Evolutionary conservation across 2,888 invertebrate species (phyloP), one percentile per base, ranked within the genome.

Genomic region (Campoplex capitator): DNA sequence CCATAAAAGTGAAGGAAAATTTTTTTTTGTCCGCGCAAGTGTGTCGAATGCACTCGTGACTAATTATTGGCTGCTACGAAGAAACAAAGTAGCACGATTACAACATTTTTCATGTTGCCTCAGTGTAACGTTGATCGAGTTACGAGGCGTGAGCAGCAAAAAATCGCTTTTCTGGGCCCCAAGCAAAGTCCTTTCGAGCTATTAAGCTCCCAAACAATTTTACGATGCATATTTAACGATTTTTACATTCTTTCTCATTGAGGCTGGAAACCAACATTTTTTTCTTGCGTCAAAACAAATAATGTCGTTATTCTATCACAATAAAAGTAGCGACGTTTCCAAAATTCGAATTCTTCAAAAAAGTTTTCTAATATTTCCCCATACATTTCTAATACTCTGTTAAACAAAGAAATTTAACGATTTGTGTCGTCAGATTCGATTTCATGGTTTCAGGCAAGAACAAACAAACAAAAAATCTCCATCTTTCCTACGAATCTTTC

Each of bases 1-100:
- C 48, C 62, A 62, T 32, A 48, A 76, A 65, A 76, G 62, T 76
- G 11, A 45, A 32, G 32, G 42, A 76, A 62, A 32, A 65, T 76
- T 76, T n/a, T 48, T 32, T 1, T 48, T 32, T 1, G n/a, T 9
- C 35, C 18, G 58, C 23, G 23, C 58, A 42, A 54, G 23, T 56
- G 54, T 42, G 9, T n/a, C 3, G 7, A 68, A 42, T n/a, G 67
- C 42, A 67, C n/a, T 56, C 16, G 56, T 38, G n/a, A 35, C 51
- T 73, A 9, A 42, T 42, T 73, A 51, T 51, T 35, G 38, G 11
- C 56, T n/a, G 56, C 38, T 38, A n/a, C 11, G 38, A 38, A 56
- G 13, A n/a, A 42, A 28, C 48, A 32, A 18, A 28, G 48, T 32
- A 71, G 56, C 18, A 18, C 58, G 75, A 75, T 75, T 62, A 28